Base-by-base conservation (phyloP, 2,888 invertebrate species). In the Cataglyphis cursor region DNA sequence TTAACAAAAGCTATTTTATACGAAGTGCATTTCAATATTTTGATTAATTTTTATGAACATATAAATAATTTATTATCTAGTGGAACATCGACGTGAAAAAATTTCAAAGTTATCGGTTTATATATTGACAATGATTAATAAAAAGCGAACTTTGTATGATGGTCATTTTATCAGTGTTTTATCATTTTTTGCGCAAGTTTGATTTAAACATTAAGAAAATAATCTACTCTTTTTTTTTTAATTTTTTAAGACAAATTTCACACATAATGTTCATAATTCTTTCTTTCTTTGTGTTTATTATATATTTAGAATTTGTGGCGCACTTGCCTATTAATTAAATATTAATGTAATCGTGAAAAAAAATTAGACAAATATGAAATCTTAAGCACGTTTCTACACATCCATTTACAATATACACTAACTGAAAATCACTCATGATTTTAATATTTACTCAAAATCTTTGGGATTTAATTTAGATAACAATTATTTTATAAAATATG, bases 401-500 rank as follows among this genome's bases (percentile, higher is more conserved):
- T 51, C 1, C 18, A 18, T 48, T 15, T 48, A 51, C 8, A n/a
- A 51, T 51, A n/a, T 51, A 18, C 28, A 28, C 28, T 18, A 48
- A 48, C 18, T 18, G 8, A n/a, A 51, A 51, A 51, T 51, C 51
- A 51, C n/a, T 51, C n/a, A 0, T 8, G n/a, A 1, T 51, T 8
- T 57, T 21, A 5, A 2, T 38, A 38, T n/a, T 70, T 59, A 24
- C 3, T 72, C 8, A 57, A 54, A 15, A 70, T 54, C 10, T 38
- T 62, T 44, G 3, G 1, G 5, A 61, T 35, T 0, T 24, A 21
- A 75, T 21, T 64, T 2, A 15, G 31, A 21, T 31, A 12, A 44
- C 1, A 65, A 76, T 76, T 51, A 54, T 38, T 65, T 51, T 9
- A 38, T 15, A 54, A 18, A 48, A 54, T 76, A 10, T 54, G 9